A percentile compares a stretch with the other conserved stretches of the same genome.
Evolutionary conservation across 2,113 vertebrate genomes (phyloP).

Genomic region (Pseudorasbora parva): DNA sequence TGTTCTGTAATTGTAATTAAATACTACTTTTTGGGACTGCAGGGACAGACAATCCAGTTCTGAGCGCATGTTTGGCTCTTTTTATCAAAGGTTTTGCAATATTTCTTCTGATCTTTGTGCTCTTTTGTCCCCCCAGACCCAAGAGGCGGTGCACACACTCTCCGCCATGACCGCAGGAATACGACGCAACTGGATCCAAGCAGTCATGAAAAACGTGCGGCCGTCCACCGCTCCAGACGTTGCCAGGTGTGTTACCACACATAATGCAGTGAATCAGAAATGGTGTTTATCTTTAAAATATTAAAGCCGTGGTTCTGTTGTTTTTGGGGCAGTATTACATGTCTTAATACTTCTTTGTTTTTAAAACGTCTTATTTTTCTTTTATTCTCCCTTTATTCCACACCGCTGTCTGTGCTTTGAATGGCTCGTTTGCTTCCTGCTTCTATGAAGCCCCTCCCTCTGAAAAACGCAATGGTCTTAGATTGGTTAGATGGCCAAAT

Average conservation of each 20-base stretch:
- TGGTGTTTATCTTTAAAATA: not conserved
- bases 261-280: not conserved
- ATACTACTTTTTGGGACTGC: not conserved
- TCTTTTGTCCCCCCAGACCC: conserved; percentile 67
- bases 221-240: conserved; percentile 81
- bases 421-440: too few species aligned
- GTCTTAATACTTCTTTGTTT: too few species aligned
- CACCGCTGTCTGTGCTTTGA: too few species aligned
- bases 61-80: not conserved
- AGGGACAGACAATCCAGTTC: not conserved
- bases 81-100: not conserved
- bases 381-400: too few species aligned
- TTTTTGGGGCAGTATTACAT: too few species aligned
- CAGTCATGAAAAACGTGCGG: conserved; percentile 80
- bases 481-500: too few species aligned
- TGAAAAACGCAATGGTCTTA: too few species aligned
- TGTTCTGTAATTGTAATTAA: not conserved
- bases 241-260: conserved; percentile 69
- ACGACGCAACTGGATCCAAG: conserved; percentile 84
- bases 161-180: conserved; percentile 84
- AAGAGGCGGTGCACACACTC: conserved; percentile 78
- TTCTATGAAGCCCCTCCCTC: too few species aligned
- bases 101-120: not conserved
- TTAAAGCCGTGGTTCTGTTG: too few species aligned
- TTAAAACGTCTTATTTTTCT: too few species aligned